Conservation (phyloP, 2,797 vertebrate genomes). For the Pelodytes ibericus region DNA sequence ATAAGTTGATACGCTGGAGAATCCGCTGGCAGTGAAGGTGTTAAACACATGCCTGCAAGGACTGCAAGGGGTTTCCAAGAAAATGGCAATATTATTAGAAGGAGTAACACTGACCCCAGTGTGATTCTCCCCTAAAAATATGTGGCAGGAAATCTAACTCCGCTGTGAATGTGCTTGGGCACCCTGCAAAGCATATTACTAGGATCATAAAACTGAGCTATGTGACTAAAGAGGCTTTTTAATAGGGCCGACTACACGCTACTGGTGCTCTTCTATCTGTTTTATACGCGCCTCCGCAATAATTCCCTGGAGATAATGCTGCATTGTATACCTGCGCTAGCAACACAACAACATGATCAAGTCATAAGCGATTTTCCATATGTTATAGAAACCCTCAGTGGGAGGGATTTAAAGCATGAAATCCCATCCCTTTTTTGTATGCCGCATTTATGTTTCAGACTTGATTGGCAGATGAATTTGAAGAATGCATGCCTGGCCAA, state of each 20-base stretch:
- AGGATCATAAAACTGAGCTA: slow-evolving; percentile 27
- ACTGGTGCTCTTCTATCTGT: neutral
- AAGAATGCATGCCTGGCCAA: neutral
- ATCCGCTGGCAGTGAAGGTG: slow-evolving; percentile 40
- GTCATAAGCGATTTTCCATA: neutral
- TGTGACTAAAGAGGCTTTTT: slow-evolving; percentile 23
- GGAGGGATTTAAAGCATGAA: neutral
- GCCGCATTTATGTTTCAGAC: neutral
- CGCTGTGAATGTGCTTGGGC: slow-evolving; percentile 26
- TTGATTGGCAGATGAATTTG: neutral
- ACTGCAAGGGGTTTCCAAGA: slow-evolving; percentile 48
- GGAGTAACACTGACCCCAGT: slow-evolving; percentile 34
- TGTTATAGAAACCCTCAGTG: neutral
- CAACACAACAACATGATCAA: neutral
- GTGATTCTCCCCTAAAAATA: slow-evolving; percentile 53
- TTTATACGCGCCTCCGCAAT: neutral
- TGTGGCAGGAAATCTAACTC: slow-evolving; percentile 51
- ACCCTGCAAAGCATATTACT: slow-evolving; percentile 29
- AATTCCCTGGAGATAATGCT: neutral
- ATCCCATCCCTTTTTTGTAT: neutral
- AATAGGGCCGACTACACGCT: neutral
- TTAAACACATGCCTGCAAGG: slow-evolving; percentile 46
- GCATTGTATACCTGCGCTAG: neutral
- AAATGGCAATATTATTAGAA: slow-evolving; percentile 51
- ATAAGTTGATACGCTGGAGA: slow-evolving; percentile 34